These are phyloP conservation scores for Isichthys henryi DNA, from an alignment of 2,113 vertebrate genomes.

Conservation along the genomic window DNA sequence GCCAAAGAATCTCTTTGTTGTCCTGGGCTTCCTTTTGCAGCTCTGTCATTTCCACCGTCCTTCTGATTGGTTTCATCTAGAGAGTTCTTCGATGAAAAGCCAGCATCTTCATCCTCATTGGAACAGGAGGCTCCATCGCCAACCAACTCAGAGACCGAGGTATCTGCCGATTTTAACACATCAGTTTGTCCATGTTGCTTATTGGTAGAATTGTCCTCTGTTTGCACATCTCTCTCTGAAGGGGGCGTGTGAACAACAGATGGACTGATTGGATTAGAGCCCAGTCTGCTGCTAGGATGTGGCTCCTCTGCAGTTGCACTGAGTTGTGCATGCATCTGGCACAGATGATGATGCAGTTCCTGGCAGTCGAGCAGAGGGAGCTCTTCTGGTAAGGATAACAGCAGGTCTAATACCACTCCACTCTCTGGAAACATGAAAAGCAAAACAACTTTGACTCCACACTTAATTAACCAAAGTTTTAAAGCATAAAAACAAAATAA, in stretches of 20 bases:
- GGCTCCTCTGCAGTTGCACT: conserved; percentile 22
- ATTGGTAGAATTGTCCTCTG: neutral
- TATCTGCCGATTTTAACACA: neutral
- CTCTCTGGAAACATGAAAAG: conserved; percentile 43
- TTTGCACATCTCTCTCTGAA: neutral
- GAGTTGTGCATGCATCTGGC: conserved; percentile 41
- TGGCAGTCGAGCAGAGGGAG: conserved; percentile 48
- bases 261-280: neutral
- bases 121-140: neutral
- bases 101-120: neutral
- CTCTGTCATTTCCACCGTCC: neutral
- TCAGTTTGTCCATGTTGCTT: neutral
- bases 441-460: neutral
- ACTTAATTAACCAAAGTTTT: neutral
- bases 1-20: neutral
- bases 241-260: neutral
- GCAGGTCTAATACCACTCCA: conserved; percentile 56
- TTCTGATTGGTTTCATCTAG: neutral
- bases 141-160: neutral
- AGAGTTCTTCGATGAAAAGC: neutral
- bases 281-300: neutral
- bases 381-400: conserved; percentile 62
- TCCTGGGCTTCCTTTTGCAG: neutral
- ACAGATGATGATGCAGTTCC: conserved; percentile 48
- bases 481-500: neutral